These are phyloP conservation scores for Acleris sparsana DNA, from an alignment of 2,888 invertebrate genomes.

Conservation along the genomic window DNA sequence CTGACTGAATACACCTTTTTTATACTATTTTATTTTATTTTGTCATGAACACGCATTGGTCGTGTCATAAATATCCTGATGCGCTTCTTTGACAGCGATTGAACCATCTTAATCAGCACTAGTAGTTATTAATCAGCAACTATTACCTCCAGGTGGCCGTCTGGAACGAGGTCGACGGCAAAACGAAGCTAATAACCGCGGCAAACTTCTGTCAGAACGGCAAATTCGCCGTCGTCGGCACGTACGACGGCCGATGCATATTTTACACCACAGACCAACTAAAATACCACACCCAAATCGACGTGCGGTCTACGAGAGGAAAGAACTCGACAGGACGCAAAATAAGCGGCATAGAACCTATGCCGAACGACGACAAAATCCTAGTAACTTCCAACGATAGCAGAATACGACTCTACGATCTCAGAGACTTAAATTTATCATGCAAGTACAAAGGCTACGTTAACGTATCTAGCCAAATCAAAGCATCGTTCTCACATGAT, in stretches of 20 bases:
- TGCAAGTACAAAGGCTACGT: constrained; percentile 97
- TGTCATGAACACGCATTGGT: too few relatives aligned
- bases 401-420: constrained; percentile 96
- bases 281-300: constrained; percentile 98
- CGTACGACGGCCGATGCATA: constrained; percentile 98
- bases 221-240: constrained; percentile 98
- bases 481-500: constrained; percentile 98
- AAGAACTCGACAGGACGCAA: constrained; percentile 97
- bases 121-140: too few relatives aligned
- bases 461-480: constrained; percentile 98
- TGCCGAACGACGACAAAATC: constrained; percentile 97
- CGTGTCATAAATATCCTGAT: too few relatives aligned
- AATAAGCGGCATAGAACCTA: constrained; percentile 98
- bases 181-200: constrained; percentile 96
- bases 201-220: constrained; percentile 99
- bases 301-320: constrained; percentile 97
- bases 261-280: constrained; percentile 99
- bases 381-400: constrained; percentile 99
- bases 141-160: constrained; percentile 88
- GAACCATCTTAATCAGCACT: too few relatives aligned
- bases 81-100: too few relatives aligned
- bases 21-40: too few relatives aligned
- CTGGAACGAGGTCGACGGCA: constrained; percentile 98
- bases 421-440: constrained; percentile 95
- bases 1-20: neutral